These are phyloP conservation scores for Pteromalus puparum DNA, from an alignment of 1,140 invertebrate species.

Conservation along the genomic window DNA sequence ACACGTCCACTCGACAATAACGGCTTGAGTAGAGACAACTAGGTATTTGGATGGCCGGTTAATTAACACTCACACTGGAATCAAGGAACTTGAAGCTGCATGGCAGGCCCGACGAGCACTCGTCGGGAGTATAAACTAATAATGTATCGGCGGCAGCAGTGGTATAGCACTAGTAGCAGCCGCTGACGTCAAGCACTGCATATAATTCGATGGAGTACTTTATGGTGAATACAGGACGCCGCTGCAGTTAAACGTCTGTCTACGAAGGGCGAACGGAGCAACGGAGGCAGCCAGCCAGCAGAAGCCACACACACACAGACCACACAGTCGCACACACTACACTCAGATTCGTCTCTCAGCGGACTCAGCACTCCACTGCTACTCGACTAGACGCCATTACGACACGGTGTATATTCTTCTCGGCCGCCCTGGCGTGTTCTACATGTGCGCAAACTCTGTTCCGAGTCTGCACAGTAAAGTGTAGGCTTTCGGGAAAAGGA, in stretches of 20 bases:
- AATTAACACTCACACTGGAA: neutral
- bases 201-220: neutral
- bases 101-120: neutral
- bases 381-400: neutral
- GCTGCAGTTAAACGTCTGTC: too few species aligned
- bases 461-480: too few species aligned
- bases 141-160: neutral
- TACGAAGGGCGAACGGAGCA: neutral
- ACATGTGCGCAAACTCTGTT: neutral
- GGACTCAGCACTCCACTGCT: too few species aligned
- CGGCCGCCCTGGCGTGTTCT: too few species aligned
- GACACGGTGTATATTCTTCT: neutral
- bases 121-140: neutral
- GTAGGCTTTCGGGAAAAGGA: too few species aligned
- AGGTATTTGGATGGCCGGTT: neutral
- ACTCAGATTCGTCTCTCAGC: neutral
- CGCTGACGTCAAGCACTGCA: neutral
- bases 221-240: neutral
- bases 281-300: neutral
- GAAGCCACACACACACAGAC: neutral
- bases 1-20: neutral
- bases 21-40: neutral
- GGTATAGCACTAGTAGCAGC: neutral
- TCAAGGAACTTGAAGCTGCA: slow-evolving; percentile 12
- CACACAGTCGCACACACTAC: neutral